These are phyloP conservation scores for Erebia epiphron DNA, from an alignment of 2,888 invertebrate genomes.

Conservation along the genomic window DNA sequence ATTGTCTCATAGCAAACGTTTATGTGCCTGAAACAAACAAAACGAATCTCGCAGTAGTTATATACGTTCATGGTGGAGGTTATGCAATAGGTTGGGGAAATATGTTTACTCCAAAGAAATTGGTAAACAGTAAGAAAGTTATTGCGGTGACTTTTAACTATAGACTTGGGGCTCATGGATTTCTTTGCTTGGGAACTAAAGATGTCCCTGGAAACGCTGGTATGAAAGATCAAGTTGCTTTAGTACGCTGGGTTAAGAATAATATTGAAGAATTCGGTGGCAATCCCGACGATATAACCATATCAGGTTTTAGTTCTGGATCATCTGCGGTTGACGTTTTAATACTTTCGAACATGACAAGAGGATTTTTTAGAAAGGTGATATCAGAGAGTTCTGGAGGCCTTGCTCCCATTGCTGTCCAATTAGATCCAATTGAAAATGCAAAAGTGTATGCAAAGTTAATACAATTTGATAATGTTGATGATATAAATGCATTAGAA, in stretches of 20 bases:
- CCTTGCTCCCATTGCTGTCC: conserved; percentile 44
- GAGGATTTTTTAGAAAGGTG: too few relatives aligned
- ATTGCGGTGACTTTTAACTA: conserved; percentile 61
- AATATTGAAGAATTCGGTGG: too few relatives aligned
- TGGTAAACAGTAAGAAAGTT: conserved; percentile 49
- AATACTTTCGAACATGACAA: too few relatives aligned
- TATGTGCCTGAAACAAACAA: too few relatives aligned
- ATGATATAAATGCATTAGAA: too few relatives aligned
- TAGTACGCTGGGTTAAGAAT: too few relatives aligned
- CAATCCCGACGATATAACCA: conserved; percentile 46
- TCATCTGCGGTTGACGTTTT: conserved; percentile 51
- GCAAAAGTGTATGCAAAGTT: conserved; percentile 52
- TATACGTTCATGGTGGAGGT: too few relatives aligned
- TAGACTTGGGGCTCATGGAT: conserved; percentile 52
- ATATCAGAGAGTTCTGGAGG: too few relatives aligned
- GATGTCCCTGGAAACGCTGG: too few relatives aligned
- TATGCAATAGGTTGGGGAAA: conserved; percentile 51
- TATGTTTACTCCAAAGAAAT: conserved; percentile 44
- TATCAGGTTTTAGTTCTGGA: conserved; percentile 61
- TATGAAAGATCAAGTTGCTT: too few relatives aligned
- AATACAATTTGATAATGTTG: neutral
- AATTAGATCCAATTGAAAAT: conserved; percentile 52
- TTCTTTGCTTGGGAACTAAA: conserved; percentile 41
- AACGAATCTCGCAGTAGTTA: too few relatives aligned
- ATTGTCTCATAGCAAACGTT: too few relatives aligned